Evolutionary conservation across 2,113 vertebrate genomes (phyloP).

Genomic region (Probosciger aterrimus): DNA sequence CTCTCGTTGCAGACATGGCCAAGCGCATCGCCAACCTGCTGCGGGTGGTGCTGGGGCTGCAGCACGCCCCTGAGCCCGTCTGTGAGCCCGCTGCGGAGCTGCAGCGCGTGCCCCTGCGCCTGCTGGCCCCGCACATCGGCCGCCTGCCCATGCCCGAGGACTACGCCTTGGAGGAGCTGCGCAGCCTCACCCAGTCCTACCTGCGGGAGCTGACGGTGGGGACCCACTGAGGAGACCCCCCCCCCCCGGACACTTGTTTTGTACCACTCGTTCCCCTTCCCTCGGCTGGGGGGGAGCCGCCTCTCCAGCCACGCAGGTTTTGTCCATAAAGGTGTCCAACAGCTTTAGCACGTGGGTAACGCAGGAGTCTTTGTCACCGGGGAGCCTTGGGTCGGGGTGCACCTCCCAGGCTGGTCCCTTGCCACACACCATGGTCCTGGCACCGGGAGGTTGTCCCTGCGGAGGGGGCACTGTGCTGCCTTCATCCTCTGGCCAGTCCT

Average conservation of each 20-base stretch:
- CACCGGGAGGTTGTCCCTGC: background rate
- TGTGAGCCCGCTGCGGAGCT: constrained; percentile 26
- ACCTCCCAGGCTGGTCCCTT: background rate
- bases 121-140: constrained; percentile 86
- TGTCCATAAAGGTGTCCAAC: no score
- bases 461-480: background rate
- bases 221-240: constrained; percentile 65
- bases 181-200: constrained; percentile 89
- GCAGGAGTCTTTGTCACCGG: background rate
- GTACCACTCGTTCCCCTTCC: background rate
- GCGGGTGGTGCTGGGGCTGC: constrained; percentile 86
- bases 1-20: constrained; percentile 86
- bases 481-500: background rate
- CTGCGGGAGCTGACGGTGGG: constrained; percentile 81
- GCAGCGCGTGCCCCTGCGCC: constrained; percentile 76
- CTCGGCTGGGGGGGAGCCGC: background rate
- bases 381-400: background rate
- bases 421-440: background rate
- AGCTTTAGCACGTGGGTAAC: background rate
- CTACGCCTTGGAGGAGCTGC: constrained; percentile 92
- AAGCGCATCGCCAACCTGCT: constrained; percentile 92
- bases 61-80: constrained; percentile 74
- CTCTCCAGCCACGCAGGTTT: background rate
- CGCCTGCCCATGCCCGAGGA: constrained; percentile 95
- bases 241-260: background rate